phyloP scores from a whole-genome alignment of 2,113 vertebrate species.

The Mesitornis unicolor region DNA sequence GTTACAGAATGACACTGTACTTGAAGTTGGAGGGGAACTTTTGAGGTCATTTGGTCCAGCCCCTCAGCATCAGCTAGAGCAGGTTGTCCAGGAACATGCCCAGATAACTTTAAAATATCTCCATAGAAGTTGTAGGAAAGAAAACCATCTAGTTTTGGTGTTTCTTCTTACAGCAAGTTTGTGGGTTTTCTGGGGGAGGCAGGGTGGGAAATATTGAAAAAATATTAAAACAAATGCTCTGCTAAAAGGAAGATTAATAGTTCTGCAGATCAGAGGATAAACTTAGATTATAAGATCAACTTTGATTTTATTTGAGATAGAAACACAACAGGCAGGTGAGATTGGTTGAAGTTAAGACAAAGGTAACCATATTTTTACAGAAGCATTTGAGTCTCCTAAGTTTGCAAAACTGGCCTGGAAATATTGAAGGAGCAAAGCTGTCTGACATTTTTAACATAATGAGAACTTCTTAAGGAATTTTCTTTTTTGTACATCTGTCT shows the following conservation, averaged over 20 bases:
- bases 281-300: not conserved
- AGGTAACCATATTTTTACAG: not conserved
- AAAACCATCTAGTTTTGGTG: not conserved
- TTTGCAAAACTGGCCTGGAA: not conserved
- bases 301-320: not conserved
- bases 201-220: not conserved
- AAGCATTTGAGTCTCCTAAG: not conserved
- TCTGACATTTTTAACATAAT: not conserved
- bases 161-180: not conserved
- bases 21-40: not conserved
- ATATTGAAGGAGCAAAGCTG: not conserved
- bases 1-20: too few relatives aligned
- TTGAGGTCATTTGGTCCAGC: rapidly evolving
- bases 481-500: rapidly evolving
- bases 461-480: not conserved
- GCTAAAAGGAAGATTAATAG: not conserved
- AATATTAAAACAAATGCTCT: not conserved
- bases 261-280: not conserved
- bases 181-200: rapidly evolving
- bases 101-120: not conserved
- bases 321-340: not conserved
- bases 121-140: not conserved
- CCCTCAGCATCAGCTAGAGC: rapidly evolving
- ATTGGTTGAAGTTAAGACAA: not conserved
- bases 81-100: not conserved